phyloP scores from a whole-genome alignment of 2,113 vertebrate genomes.

The Corvus hawaiiensis region DNA sequence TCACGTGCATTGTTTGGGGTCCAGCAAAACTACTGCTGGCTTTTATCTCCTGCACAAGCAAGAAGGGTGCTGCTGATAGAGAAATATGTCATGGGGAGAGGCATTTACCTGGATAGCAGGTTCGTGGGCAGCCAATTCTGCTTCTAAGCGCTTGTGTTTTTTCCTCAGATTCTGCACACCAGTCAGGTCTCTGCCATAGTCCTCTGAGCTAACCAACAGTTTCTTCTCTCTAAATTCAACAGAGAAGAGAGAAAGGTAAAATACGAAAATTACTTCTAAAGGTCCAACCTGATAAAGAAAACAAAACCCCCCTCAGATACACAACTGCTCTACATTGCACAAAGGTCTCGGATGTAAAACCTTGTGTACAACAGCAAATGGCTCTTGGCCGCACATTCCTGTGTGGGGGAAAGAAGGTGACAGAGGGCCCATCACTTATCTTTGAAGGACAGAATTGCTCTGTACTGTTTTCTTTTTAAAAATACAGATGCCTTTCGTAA shows the following conservation, averaged over 20 bases:
- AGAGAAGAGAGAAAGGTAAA: background rate
- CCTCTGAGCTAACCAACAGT: conserved; percentile 93
- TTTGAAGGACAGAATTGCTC: background rate
- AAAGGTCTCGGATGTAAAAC: background rate
- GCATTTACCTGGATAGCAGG: conserved; percentile 89
- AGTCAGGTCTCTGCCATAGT: conserved; percentile 95
- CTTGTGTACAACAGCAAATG: background rate
- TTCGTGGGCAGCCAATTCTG: conserved; percentile 92
- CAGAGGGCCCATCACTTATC: background rate
- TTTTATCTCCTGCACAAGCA: background rate
- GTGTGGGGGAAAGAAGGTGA: background rate
- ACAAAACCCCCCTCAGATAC: background rate
- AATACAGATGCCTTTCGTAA: background rate
- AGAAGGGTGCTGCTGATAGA: background rate
- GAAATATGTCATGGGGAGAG: background rate
- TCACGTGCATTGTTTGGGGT: background rate
- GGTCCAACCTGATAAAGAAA: background rate
- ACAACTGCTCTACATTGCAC: background rate
- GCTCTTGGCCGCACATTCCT: background rate
- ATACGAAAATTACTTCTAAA: background rate
- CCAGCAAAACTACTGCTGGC: background rate
- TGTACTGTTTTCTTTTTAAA: background rate
- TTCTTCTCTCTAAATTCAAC: conserved; percentile 87
- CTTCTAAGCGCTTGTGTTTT: conserved; percentile 96
- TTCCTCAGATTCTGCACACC: conserved; percentile 98